These are phyloP conservation scores for Mesocentrotus franciscanus DNA, from an alignment of 53 echinoderm and acorn worm genomes.

Conservation along the genomic window DNA sequence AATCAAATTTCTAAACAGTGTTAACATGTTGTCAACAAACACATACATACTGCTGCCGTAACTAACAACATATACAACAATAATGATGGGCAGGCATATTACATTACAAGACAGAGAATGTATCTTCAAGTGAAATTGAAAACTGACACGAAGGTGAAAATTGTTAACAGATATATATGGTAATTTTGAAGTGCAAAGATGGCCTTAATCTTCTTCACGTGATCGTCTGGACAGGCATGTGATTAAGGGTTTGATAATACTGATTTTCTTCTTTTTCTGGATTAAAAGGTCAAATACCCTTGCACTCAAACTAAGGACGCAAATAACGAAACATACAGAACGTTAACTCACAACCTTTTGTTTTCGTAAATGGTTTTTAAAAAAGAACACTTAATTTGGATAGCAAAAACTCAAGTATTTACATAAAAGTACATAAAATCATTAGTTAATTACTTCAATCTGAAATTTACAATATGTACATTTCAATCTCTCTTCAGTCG, in stretches of 20 bases:
- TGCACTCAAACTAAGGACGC: not conserved
- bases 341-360: not conserved
- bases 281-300: not conserved
- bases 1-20: not conserved
- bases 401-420: conserved; percentile 26
- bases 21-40: not conserved
- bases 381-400: conserved; percentile 29
- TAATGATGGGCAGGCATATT: not conserved
- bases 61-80: not conserved
- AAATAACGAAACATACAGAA: not conserved
- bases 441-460: conserved; percentile 1
- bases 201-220: not conserved
- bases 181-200: not conserved
- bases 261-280: not conserved
- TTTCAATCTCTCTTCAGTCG: not conserved
- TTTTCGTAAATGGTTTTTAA: not conserved
- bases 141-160: not conserved
- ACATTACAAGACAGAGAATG: not conserved
- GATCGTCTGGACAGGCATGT: not conserved
- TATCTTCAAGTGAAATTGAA: not conserved
- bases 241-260: not conserved
- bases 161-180: not conserved
- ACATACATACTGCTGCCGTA: not conserved
- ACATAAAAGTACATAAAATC: conserved; percentile 32
- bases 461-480: conserved; percentile 58